Percentiles rank a stretch among this genome's conserved stretches.
Conservation (phyloP, 2,888 invertebrate genomes). For the Lepidocyrtinus sp. region DNA sequence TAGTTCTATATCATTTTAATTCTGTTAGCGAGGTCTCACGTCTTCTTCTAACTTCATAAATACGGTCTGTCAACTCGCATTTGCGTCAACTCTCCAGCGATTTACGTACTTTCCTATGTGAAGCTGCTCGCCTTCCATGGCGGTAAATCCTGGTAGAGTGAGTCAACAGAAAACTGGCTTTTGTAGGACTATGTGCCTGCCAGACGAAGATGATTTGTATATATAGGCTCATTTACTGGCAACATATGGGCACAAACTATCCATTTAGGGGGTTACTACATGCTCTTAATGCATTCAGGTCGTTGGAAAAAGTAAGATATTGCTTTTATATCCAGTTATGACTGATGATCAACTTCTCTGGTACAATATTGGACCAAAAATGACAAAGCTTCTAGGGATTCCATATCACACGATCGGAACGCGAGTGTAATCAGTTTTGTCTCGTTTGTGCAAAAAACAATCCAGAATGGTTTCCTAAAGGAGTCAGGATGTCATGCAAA, state of each 20-base stretch:
- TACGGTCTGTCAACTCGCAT: slow-evolving; percentile 35
- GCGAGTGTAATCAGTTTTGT: no score
- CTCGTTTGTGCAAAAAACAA: no score
- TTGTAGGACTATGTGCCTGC: neutral
- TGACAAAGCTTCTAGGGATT: no score
- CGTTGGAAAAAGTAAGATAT: no score
- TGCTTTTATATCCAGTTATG: no score
- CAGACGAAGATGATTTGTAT: neutral
- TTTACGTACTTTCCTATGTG: neutral
- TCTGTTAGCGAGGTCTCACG: slow-evolving; percentile 38
- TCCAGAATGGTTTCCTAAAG: no score
- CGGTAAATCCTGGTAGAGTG: no score
- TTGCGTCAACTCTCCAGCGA: slow-evolving; percentile 16
- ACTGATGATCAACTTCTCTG: no score
- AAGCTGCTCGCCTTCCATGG: neutral
- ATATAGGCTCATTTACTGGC: neutral
- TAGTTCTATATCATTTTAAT: slow-evolving; percentile 19
- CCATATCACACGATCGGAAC: no score
- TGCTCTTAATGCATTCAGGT: neutral
- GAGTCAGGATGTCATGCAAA: no score
- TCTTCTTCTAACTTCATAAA: slow-evolving; percentile 31
- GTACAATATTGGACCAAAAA: no score
- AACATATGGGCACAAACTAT: slow-evolving; percentile 19
- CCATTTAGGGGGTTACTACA: neutral
- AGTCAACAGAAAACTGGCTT: no score